These are phyloP conservation scores for Tringa solitaria DNA, from an alignment of 2,113 vertebrate genomes.

Conservation along the genomic window DNA sequence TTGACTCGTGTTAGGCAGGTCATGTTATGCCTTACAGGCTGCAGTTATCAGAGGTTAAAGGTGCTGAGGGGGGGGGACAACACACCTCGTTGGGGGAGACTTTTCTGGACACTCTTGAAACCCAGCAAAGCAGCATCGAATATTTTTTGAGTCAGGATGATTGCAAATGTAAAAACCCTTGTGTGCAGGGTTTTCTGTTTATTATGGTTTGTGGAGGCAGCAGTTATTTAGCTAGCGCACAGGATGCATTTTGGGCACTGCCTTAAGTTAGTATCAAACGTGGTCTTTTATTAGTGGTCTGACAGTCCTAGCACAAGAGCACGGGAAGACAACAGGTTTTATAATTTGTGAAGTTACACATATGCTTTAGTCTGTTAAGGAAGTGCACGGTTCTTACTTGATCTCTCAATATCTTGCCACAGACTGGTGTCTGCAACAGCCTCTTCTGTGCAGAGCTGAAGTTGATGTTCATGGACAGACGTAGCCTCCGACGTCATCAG, in stretches of 20 bases:
- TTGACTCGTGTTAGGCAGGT: not conserved
- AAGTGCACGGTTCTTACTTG: not conserved
- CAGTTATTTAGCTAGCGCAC: not conserved
- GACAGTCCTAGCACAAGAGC: accelerated
- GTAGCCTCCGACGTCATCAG: not conserved
- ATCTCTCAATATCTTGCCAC: not conserved
- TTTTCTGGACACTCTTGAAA: not conserved
- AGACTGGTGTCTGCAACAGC: not conserved
- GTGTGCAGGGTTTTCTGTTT: not conserved
- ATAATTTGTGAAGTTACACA: not conserved
- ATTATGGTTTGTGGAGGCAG: not conserved
- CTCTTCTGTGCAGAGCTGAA: not conserved
- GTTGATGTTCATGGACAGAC: not conserved
- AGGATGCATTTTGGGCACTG: not conserved
- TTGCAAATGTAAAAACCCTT: too few relatives aligned
- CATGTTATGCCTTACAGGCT: accelerated
- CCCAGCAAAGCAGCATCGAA: accelerated
- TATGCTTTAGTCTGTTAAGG: not conserved
- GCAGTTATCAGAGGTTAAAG: not conserved
- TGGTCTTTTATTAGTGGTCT: not conserved
- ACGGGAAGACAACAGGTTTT: not conserved
- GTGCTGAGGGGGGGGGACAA: too few relatives aligned
- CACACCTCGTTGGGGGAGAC: accelerated
- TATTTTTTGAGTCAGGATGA: not conserved
- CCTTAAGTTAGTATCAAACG: not conserved